These are phyloP conservation scores for Pseudorectes ferrugineus DNA, from an alignment of 2,113 vertebrate genomes.

Conservation along the genomic window DNA sequence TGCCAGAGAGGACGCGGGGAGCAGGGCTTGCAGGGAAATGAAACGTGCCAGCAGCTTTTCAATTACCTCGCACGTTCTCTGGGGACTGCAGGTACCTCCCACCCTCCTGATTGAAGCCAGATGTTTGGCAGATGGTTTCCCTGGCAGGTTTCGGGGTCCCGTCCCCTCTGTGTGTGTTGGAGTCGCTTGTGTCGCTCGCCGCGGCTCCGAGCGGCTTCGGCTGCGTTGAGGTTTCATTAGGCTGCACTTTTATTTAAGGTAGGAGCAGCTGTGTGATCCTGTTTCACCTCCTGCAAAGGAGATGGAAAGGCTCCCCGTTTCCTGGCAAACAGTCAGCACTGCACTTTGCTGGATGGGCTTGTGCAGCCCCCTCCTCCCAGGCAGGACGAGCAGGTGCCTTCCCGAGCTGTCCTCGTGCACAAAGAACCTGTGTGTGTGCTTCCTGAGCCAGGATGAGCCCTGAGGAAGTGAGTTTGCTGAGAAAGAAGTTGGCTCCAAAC, in stretches of 20 bases:
- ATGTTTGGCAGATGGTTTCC: not conserved
- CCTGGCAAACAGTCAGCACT: not conserved
- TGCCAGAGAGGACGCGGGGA: not conserved
- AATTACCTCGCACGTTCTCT: not conserved
- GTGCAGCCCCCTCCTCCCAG: not conserved
- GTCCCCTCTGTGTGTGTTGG: not conserved
- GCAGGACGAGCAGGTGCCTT: not conserved
- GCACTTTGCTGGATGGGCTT: not conserved
- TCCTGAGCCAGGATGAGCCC: not conserved
- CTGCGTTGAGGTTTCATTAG: not conserved
- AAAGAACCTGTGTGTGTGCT: not conserved
- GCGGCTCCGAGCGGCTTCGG: rapidly evolving
- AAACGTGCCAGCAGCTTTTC: not conserved
- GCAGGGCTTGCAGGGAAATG: not conserved
- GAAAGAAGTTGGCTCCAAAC: not conserved
- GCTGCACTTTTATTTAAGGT: not conserved
- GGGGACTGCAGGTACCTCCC: not conserved
- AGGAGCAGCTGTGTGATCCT: not conserved
- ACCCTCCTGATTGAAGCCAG: not conserved
- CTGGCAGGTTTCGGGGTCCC: not conserved
- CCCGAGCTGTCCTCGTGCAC: not conserved
- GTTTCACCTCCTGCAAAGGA: not conserved
- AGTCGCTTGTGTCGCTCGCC: not conserved
- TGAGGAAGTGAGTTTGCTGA: not conserved
- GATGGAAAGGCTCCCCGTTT: not conserved